These are phyloP conservation scores for Linyphia triangularis DNA, from an alignment of 2,888 invertebrate species.

Conservation along the genomic window DNA sequence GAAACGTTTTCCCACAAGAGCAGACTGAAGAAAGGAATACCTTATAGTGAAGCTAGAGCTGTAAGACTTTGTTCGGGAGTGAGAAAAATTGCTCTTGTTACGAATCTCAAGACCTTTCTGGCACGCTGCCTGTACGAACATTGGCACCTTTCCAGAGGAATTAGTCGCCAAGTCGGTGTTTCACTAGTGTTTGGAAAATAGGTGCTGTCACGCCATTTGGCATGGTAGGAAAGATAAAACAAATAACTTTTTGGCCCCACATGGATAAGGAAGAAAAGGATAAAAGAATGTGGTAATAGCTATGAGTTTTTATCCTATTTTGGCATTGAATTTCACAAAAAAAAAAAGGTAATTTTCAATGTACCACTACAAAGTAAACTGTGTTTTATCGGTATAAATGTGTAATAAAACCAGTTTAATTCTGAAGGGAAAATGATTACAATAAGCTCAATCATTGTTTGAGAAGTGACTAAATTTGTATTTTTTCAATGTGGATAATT, in stretches of 20 bases:
- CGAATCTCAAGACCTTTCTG: constrained; percentile 34
- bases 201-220: constrained; percentile 41
- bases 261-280: neutral
- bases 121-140: constrained; percentile 38
- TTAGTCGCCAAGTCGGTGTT: constrained; percentile 45
- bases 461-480: too few relatives aligned
- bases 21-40: constrained; percentile 4
- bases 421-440: too few relatives aligned
- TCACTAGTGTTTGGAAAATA: constrained; percentile 28
- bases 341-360: too few relatives aligned
- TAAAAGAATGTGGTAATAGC: neutral
- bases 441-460: too few relatives aligned
- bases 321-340: neutral
- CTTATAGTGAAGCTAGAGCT: constrained; percentile 21
- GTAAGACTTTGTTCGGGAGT: constrained; percentile 21
- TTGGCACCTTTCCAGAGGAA: constrained; percentile 51
- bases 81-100: constrained; percentile 53
- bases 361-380: too few relatives aligned
- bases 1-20: neutral
- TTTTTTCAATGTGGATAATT: too few relatives aligned
- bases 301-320: neutral
- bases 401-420: too few relatives aligned
- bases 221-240: constrained; percentile 10
- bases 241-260: constrained; percentile 32
- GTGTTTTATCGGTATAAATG: too few relatives aligned